These are phyloP conservation scores for Phylloscopus whistleri DNA, from an alignment of 2,113 vertebrate genomes.

Conservation along the genomic window DNA sequence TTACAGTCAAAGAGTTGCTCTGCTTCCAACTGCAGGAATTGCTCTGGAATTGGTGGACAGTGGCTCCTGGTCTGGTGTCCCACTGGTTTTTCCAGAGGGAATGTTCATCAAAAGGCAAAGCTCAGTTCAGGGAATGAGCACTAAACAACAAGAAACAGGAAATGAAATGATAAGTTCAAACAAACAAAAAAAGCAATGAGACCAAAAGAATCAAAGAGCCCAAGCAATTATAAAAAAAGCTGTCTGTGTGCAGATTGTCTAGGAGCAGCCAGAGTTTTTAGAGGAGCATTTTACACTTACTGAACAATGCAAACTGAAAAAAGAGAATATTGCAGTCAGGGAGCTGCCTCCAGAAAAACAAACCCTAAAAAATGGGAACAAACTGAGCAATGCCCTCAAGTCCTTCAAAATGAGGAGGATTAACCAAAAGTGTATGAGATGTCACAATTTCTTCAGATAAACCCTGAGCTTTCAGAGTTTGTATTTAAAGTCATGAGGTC, in stretches of 20 bases:
- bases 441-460: not conserved
- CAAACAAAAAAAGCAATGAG: not conserved
- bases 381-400: not conserved
- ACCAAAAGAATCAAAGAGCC: not conserved
- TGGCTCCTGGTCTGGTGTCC: not conserved
- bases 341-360: not conserved
- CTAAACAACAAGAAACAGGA: not conserved
- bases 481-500: conserved; percentile 56
- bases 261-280: not conserved
- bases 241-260: not conserved
- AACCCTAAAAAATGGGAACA: not conserved
- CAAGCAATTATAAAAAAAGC: not conserved
- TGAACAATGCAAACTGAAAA: conserved; percentile 10
- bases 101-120: not conserved
- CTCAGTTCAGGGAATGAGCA: not conserved
- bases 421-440: conserved; percentile 6
- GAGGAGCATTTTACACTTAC: not conserved
- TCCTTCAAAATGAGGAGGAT: not conserved
- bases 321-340: not conserved
- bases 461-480: conserved; percentile 1
- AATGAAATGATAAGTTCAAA: not conserved
- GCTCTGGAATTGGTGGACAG: not conserved
- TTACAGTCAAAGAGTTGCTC: not conserved
- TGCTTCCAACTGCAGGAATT: not conserved
- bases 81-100: conserved; percentile 6